These are phyloP conservation scores for Zaprionus taronus DNA, from an alignment of 1,140 invertebrate species.

Conservation along the genomic window DNA sequence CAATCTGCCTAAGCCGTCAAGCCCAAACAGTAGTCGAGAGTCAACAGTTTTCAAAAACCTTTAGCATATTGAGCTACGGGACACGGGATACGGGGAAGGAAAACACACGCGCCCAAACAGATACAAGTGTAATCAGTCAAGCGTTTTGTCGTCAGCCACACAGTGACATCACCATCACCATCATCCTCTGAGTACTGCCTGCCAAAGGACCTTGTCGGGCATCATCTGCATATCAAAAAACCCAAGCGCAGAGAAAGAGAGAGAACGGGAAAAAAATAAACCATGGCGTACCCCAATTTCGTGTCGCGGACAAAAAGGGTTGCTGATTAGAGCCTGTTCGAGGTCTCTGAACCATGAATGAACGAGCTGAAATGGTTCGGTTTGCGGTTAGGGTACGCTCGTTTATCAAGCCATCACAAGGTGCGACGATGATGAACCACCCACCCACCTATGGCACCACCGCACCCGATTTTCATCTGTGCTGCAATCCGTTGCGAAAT, in stretches of 20 bases:
- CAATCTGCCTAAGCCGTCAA: constrained; percentile 38
- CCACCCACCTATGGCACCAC: not conserved
- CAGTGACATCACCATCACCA: constrained; percentile 69
- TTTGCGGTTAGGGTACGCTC: constrained; percentile 48
- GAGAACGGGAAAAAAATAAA: constrained; percentile 18
- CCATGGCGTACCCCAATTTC: constrained; percentile 50
- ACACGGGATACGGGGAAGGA: constrained; percentile 31
- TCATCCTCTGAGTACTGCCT: constrained; percentile 1
- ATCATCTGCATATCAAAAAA: constrained; percentile 81
- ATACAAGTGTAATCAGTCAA: constrained; percentile 84
- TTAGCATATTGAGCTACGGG: constrained; percentile 60
- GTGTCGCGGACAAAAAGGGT: constrained; percentile 58
- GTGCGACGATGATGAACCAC: constrained; percentile 47
- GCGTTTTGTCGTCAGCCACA: constrained; percentile 80
- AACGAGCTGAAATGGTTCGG: constrained; percentile 52
- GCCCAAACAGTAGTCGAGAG: constrained; percentile 36
- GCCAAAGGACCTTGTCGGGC: constrained; percentile 41
- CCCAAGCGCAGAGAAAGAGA: constrained; percentile 24
- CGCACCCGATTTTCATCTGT: not conserved
- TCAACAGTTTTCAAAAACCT: constrained; percentile 76
- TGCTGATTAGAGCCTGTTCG: constrained; percentile 72
- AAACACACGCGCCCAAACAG: constrained; percentile 51
- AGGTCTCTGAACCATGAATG: constrained; percentile 73
- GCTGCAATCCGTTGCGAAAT: constrained; percentile 54
- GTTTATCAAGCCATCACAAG: constrained; percentile 75